Evolutionary conservation across 2,113 vertebrate genomes (phyloP).

Genomic region (Rhabdomys dilectus): DNA sequence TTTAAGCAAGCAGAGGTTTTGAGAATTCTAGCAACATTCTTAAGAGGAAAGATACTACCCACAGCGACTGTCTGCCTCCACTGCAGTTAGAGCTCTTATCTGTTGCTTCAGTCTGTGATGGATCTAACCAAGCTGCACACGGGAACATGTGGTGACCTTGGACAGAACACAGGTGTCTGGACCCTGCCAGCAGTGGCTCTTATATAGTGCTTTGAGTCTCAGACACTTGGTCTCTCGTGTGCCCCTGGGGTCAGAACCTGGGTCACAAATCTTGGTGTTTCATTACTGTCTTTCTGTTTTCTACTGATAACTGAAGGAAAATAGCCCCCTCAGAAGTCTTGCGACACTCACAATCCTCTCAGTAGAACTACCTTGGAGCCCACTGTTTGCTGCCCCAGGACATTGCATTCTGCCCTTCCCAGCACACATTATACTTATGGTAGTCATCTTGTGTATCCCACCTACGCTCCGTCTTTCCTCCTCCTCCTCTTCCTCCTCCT

Average conservation of each 20-base stretch:
- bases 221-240: background rate
- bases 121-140: background rate
- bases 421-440: background rate
- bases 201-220: background rate
- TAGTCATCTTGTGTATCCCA: background rate
- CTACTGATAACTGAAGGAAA: background rate
- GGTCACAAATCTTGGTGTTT: background rate
- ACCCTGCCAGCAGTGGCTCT: background rate
- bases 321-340: background rate
- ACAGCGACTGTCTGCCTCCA: background rate
- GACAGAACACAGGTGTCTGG: background rate
- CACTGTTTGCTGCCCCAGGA: background rate
- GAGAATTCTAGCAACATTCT: background rate
- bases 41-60: background rate
- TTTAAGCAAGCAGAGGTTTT: background rate
- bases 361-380: no score
- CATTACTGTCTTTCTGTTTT: background rate
- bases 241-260: no score
- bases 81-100: background rate
- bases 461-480: no score
- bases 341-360: background rate
- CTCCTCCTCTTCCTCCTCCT: background rate
- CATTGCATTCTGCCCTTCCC: background rate
- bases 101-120: background rate
- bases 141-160: background rate